Evolutionary conservation across 2,113 vertebrate species (phyloP).

Genomic region (Corythaixoides concolor): DNA sequence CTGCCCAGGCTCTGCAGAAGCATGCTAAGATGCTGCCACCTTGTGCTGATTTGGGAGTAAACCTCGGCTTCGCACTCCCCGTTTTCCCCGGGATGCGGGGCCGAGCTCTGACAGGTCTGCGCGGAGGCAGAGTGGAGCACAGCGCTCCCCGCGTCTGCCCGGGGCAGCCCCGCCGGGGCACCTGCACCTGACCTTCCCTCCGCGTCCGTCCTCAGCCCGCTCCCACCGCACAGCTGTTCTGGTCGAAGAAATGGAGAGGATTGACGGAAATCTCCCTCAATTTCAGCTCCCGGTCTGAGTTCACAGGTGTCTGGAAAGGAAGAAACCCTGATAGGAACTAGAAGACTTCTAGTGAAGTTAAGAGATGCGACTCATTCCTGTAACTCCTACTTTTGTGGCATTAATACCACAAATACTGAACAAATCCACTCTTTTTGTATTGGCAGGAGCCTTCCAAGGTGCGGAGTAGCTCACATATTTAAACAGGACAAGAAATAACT

Average conservation of each 20-base stretch:
- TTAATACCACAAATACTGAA: neutral
- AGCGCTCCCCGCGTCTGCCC: neutral
- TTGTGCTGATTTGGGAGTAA: slow-evolving; percentile 19
- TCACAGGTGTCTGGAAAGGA: neutral
- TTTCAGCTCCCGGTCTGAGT: neutral
- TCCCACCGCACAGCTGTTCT: rapidly evolving
- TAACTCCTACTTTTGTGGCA: neutral
- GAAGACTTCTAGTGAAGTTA: neutral
- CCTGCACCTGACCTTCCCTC: too few relatives aligned
- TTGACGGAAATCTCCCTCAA: neutral
- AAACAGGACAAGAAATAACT: neutral
- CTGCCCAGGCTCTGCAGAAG: neutral
- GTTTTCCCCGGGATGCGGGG: rapidly evolving
- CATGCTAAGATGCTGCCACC: slow-evolving; percentile 65
- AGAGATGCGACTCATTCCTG: neutral
- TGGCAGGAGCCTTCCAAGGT: neutral
- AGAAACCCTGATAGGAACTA: neutral
- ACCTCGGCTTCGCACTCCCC: rapidly evolving
- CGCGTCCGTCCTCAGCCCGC: too few relatives aligned
- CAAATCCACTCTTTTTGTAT: neutral
- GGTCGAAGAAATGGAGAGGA: neutral
- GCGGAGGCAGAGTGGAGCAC: rapidly evolving
- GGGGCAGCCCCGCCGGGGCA: neutral
- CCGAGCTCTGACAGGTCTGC: rapidly evolving
- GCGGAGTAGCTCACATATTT: neutral